These are phyloP conservation scores for Leptestheria dahalacensis DNA, from an alignment of 1,140 invertebrate species.

Conservation along the genomic window DNA sequence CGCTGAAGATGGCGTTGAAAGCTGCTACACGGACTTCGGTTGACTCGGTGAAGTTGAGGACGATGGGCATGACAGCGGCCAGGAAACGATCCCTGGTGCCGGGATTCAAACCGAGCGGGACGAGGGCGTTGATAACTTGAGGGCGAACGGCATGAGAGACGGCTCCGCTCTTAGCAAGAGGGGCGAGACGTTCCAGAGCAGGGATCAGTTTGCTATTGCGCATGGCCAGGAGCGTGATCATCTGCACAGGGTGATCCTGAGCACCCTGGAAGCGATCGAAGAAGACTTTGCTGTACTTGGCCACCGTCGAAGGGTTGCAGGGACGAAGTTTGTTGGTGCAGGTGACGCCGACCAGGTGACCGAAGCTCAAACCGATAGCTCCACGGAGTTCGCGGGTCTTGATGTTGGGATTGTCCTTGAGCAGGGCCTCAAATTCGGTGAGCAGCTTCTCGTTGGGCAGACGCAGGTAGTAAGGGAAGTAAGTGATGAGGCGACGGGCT, in stretches of 20 bases:
- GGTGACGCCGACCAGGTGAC: constrained; percentile 11
- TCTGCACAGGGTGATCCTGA: constrained; percentile 8
- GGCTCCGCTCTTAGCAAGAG: constrained; percentile 9
- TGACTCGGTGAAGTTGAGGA: constrained; percentile 10
- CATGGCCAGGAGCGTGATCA: constrained; percentile 5
- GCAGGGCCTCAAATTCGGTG: constrained; percentile 9
- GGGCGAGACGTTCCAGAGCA: constrained; percentile 8
- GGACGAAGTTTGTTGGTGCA: constrained; percentile 9
- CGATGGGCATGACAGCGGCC: constrained; percentile 10
- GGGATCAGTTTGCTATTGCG: constrained; percentile 9
- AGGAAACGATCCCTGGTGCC: constrained; percentile 13
- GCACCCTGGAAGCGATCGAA: constrained; percentile 13
- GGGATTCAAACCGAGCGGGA: constrained; percentile 1
- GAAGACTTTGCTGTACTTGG: constrained; percentile 11
- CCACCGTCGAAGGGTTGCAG: constrained; percentile 8
- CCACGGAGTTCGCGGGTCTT: constrained; percentile 11
- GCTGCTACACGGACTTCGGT: constrained; percentile 13
- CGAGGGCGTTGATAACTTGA: constrained; percentile 8
- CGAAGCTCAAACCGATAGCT: constrained; percentile 10
- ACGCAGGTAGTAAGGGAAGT: constrained; percentile 14
- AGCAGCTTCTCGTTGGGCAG: constrained; percentile 15
- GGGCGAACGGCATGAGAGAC: constrained; percentile 10
- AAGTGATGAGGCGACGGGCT: constrained; percentile 8
- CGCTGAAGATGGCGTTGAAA: background rate
- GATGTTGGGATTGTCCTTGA: constrained; percentile 10